A percentile compares a stretch with the other conserved stretches of the same genome.
These are phyloP conservation scores for Acholoe squamosa DNA, from an alignment of 2,888 invertebrate species.

Conservation along the genomic window DNA sequence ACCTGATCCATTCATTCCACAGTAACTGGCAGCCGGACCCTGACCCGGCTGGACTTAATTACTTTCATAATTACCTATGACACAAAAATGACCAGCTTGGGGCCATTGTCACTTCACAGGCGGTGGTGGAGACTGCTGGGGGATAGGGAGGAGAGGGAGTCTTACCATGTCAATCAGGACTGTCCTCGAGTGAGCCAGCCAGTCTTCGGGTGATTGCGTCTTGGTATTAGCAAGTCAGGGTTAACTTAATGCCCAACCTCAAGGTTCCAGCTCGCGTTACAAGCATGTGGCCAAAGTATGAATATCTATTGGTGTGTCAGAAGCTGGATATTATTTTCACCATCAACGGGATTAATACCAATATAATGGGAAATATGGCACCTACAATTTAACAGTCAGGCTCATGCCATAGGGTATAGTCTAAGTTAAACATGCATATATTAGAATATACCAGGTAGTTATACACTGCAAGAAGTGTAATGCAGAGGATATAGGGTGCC, in stretches of 20 bases:
- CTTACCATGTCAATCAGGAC: constrained; percentile 14
- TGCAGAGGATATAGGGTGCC: too few species aligned
- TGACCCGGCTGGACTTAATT: not conserved
- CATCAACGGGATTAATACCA: too few species aligned
- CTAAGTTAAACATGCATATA: too few species aligned
- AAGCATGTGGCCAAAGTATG: not conserved
- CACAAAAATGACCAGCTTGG: not conserved
- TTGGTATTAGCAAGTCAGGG: not conserved
- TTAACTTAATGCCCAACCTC: constrained; percentile 1
- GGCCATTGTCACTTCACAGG: constrained; percentile 45
- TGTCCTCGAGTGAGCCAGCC: not conserved
- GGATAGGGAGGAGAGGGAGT: not conserved
- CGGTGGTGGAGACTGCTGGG: not conserved
- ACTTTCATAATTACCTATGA: constrained; percentile 15
- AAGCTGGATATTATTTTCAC: too few species aligned
- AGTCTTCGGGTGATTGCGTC: constrained; percentile 25
- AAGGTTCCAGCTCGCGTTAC: not conserved
- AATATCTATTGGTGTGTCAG: not conserved
- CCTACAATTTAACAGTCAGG: too few species aligned
- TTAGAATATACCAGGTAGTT: too few species aligned
- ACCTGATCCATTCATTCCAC: too few species aligned
- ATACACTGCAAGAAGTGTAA: too few species aligned
- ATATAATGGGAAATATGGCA: too few species aligned
- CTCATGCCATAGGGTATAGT: too few species aligned
- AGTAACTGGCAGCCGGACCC: not conserved